Evolutionary conservation across 2,797 vertebrate species (phyloP), one percentile per base, ranked within the genome.

Genomic region (Hylomyscus alleni): DNA sequence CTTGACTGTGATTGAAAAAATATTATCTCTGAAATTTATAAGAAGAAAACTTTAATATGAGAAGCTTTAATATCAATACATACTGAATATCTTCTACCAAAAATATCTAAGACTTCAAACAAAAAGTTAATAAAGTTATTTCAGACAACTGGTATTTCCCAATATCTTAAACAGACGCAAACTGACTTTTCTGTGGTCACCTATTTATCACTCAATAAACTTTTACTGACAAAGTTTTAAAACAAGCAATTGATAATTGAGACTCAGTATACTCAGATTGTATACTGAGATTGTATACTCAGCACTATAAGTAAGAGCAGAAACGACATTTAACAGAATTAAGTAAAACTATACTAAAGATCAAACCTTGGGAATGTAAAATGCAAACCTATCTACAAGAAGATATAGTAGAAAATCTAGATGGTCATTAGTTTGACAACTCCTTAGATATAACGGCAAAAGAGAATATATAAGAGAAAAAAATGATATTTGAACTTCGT

Each of bases 211-310:
- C 13, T 83, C 37, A 52, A 34, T 89, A 26, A 83, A 60, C 17
- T 50, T 92, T 73, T 34, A 83, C 69, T 83, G 9, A 88, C 65
- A 13, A 75, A 72, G 40, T 65, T 91, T 60, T 50, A 87, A 87
- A 37, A 29, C 54, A 77, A 89, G 17, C 12, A 40, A 67, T 50
- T 84, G 37, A 77, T 52, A 92, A 54, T 69, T 9, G 65, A 95
- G 37, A 75, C 24, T 54, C n/a, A 1, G 10, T n/a, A 56, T 82
- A 50, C 15, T 76, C 22, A 58, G 31, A n/a, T 10, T 37, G 7
- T 72, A 72, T 37, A 72, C 3, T 10, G n/a, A 72, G n/a, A 20
- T 72, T 72, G 69, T 72, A 20, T 72, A 37, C 19, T 72, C 69
- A 72, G 31, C 24, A n/a, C 29, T 52, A 26, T 52, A n/a, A 22